These are phyloP conservation scores for Bradypodion ventrale DNA, from an alignment of 2,797 vertebrate genomes.

Conservation along the genomic window DNA sequence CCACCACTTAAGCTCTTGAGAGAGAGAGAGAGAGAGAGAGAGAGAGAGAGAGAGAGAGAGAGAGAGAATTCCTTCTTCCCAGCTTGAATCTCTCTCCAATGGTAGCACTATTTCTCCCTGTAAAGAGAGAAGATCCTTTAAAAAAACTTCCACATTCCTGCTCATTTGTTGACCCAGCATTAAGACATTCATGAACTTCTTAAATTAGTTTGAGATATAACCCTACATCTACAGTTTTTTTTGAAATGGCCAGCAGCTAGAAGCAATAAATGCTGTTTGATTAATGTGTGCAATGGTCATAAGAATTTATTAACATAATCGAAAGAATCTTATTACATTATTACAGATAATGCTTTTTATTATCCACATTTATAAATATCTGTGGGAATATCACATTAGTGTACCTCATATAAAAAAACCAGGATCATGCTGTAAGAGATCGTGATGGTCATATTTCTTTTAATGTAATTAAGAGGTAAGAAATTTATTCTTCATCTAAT, in stretches of 20 bases:
- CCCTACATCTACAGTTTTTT: not conserved
- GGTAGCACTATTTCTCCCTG: too few species aligned
- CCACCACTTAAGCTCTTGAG: too few species aligned
- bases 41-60: too few species aligned
- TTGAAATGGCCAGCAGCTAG: not conserved
- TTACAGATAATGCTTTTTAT: not conserved
- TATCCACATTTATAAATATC: not conserved
- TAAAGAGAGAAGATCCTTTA: too few species aligned
- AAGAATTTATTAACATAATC: not conserved
- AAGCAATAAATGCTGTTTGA: not conserved
- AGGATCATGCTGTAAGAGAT: not conserved
- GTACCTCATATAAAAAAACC: too few species aligned
- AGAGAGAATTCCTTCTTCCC: too few species aligned
- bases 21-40: too few species aligned
- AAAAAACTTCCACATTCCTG: too few species aligned
- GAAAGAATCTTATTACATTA: not conserved
- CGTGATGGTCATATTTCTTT: not conserved
- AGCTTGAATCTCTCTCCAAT: too few species aligned
- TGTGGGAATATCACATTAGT: not conserved
- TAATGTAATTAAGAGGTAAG: not conserved
- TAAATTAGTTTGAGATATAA: not conserved
- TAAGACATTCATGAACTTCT: not conserved
- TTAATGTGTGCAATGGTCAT: not conserved
- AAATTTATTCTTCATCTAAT: not conserved
- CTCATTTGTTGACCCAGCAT: too few species aligned